These are phyloP conservation scores for Hyles lineata DNA, from an alignment of 2,888 invertebrate genomes.

Conservation along the genomic window DNA sequence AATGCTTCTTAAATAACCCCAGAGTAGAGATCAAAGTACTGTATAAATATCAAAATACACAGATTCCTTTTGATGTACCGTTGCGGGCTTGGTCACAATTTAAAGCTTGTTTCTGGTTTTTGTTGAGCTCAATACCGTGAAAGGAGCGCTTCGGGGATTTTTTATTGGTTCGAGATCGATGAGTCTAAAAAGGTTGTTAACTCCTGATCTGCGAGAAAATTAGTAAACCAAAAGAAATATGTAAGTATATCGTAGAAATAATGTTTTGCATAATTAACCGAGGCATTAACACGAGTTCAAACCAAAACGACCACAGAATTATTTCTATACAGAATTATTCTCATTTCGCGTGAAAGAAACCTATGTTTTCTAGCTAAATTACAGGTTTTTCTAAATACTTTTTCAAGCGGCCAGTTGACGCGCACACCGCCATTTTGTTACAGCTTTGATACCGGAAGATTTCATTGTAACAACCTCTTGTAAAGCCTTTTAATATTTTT, in stretches of 20 bases:
- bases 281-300: too few relatives aligned
- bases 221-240: too few relatives aligned
- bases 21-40: slow-evolving; percentile 15
- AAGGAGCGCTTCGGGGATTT: background rate
- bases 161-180: background rate
- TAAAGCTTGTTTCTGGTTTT: slow-evolving; percentile 5
- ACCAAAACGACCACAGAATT: background rate
- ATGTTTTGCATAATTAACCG: too few relatives aligned
- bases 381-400: background rate
- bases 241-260: too few relatives aligned
- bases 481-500: slow-evolving; percentile 13
- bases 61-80: slow-evolving; percentile 20
- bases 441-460: background rate
- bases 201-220: background rate
- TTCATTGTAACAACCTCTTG: slow-evolving; percentile 4
- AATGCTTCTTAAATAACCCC: background rate
- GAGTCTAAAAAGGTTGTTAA: background rate
- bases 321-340: background rate
- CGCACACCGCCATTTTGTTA: slow-evolving; percentile 13
- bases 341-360: background rate
- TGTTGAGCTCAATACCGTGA: background rate
- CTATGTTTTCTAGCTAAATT: background rate
- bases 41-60: slow-evolving; percentile 13
- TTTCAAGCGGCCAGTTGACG: slow-evolving; percentile 10
- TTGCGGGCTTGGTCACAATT: slow-evolving; percentile 23